Evolutionary conservation across 1,140 invertebrate genomes (phyloP), one percentile per base, ranked within the genome.

Genomic region (Drosophila azteca): DNA sequence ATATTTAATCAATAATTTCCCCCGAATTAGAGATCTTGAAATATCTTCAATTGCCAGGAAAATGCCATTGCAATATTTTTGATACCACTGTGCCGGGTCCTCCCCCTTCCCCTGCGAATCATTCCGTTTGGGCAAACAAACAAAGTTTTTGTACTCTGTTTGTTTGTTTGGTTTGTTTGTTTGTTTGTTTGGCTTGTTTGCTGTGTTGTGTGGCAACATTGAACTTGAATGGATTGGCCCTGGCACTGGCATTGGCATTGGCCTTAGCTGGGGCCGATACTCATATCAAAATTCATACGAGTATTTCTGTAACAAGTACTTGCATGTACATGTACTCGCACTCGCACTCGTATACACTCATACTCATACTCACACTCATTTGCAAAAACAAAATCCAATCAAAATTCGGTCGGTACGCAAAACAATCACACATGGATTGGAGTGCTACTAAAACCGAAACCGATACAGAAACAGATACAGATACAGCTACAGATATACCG

Each of bases 341-440:
- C n/a, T n/a, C n/a, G n/a, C n/a, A n/a, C n/a, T n/a, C n/a, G n/a
- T n/a, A n/a, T n/a, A n/a, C n/a, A n/a, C n/a, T n/a, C n/a, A n/a
- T n/a, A n/a, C n/a, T n/a, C n/a, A n/a, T n/a, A n/a, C n/a, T n/a
- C n/a, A n/a, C n/a, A n/a, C n/a, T n/a, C 15, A 35, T 24, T 45
- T 63, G 17, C 57, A 53, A 45, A 46, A 66, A 51, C 59, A 45
- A 60, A 79, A 80, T 60, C 50, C 77, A 79, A 79, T 79, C 77
- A 80, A 80, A 60, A 69, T 76, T 63, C 24, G 24, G 63, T 26
- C 26, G 31, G 13, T 49, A 20, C 9, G 49, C 5, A n/a, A 57
- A 69, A 70, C 54, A 59, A 46, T 59, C n/a, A 55, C 48, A 52
- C n/a, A n/a, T n/a, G n/a, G n/a, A 66, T 45, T n/a, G 44, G 51